Percentiles rank a stretch among this genome's conserved stretches.
Conservation (phyloP, 1,140 invertebrate genomes). For the Micrasema minimum region DNA sequence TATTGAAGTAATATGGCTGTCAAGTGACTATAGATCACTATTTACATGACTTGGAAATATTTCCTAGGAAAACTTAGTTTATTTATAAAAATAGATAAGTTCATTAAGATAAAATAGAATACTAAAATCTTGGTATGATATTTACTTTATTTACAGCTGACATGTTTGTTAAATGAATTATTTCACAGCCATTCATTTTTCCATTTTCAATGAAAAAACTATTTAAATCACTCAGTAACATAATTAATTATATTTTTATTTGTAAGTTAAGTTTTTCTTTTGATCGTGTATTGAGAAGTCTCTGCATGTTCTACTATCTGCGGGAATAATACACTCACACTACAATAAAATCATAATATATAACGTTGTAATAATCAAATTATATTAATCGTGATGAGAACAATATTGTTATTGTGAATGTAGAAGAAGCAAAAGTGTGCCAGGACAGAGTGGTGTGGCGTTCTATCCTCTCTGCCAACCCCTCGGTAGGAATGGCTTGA, state of each 20-base stretch:
- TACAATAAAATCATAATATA: too few species aligned
- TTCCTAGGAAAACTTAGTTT: conserved; percentile 4
- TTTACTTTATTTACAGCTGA: conserved; percentile 42
- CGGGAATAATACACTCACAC: too few species aligned
- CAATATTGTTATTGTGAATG: too few species aligned
- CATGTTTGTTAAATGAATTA: conserved; percentile 38
- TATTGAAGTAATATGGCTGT: conserved; percentile 22
- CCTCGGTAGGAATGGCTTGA: too few species aligned
- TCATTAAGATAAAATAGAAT: conserved; percentile 31
- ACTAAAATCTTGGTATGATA: conserved; percentile 43
- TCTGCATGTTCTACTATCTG: not conserved
- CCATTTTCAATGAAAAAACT: conserved; percentile 54
- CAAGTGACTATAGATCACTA: conserved; percentile 10
- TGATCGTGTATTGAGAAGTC: conserved; percentile 6
- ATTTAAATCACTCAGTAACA: conserved; percentile 49
- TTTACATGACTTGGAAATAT: conserved; percentile 10
- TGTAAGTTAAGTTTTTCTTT: conserved; percentile 13
- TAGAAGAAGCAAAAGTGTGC: too few species aligned
- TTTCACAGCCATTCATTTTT: conserved; percentile 54
- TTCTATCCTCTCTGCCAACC: too few species aligned
- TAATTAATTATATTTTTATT: not conserved
- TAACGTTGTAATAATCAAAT: too few species aligned
- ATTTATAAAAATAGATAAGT: conserved; percentile 16
- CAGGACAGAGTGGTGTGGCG: too few species aligned
- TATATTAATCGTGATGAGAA: too few species aligned